Conservation (phyloP, 2,113 vertebrate species). For the Muscicapa adusta region DNA sequence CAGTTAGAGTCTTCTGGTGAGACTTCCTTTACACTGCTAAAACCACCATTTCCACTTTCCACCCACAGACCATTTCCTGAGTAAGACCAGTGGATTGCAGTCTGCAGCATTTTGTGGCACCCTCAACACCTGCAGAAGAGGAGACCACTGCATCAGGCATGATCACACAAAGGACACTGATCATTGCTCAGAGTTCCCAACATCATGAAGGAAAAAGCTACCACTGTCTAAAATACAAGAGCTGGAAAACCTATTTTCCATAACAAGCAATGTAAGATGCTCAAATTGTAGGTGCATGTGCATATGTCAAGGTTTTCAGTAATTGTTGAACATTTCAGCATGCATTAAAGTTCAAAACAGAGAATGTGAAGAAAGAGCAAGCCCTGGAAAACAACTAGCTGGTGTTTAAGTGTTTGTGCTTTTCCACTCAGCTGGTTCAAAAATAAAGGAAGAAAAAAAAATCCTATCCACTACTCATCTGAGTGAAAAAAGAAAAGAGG, state of each 20-base stretch:
- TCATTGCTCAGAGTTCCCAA: neutral
- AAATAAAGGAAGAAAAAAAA: neutral
- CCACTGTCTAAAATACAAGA: neutral
- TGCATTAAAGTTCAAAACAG: neutral
- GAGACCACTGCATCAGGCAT: neutral
- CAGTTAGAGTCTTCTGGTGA: constrained; percentile 45
- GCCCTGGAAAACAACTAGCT: neutral
- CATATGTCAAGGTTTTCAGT: neutral
- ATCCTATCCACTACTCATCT: neutral
- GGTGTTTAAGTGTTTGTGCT: neutral
- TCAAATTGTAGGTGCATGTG: neutral
- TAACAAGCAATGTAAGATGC: neutral
- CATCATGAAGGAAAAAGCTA: neutral
- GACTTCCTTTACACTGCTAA: constrained; percentile 31
- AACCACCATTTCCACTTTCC: constrained; percentile 16
- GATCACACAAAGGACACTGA: neutral
- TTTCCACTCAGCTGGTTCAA: neutral
- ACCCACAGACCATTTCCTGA: constrained; percentile 3
- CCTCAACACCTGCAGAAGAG: neutral
- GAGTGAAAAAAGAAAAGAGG: neutral
- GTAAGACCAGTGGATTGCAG: neutral
- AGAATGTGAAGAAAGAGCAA: neutral
- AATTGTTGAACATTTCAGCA: neutral
- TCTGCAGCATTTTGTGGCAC: neutral
- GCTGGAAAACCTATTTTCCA: neutral